Percentiles rank a stretch among this genome's conserved stretches.
phyloP scores from a whole-genome alignment of 2,888 invertebrate species.

The Plagodis dolabraria region DNA sequence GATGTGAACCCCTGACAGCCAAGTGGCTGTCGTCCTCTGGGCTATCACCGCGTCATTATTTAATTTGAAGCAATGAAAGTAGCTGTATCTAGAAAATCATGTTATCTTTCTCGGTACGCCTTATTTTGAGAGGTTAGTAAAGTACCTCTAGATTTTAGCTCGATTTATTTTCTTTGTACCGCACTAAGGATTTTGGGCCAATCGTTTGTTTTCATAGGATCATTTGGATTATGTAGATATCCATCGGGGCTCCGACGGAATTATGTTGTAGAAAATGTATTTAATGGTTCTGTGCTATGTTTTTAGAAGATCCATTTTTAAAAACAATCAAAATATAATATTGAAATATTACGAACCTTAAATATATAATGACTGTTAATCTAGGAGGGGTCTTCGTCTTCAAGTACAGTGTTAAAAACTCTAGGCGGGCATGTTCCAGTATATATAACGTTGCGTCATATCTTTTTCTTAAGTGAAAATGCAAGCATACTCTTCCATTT shows the following conservation, averaged over 20 bases:
- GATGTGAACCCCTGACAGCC: no score
- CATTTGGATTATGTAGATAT: slow-evolving; percentile 41
- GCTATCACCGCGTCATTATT: no score
- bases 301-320: slow-evolving; percentile 4
- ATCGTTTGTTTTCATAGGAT: slow-evolving; percentile 49
- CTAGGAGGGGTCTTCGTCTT: no score
- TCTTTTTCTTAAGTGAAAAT: no score
- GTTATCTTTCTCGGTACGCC: slow-evolving; percentile 1
- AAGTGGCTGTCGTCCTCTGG: no score
- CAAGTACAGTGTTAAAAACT: no score
- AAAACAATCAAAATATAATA: neutral
- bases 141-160: slow-evolving; percentile 32
- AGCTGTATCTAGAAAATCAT: neutral
- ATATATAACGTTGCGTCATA: no score
- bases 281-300: slow-evolving; percentile 12
- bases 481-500: no score
- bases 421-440: no score
- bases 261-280: slow-evolving; percentile 27
- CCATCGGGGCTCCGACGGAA: slow-evolving; percentile 21
- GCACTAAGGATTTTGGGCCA: slow-evolving; percentile 34
- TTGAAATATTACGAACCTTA: no score
- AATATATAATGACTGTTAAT: no score
- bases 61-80: no score
- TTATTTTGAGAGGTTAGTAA: slow-evolving; percentile 14
- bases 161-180: slow-evolving; percentile 43